Evolutionary conservation across 92 coral and sea anemone species (phyloP).

Genomic region (Epizoanthus scotinus): DNA sequence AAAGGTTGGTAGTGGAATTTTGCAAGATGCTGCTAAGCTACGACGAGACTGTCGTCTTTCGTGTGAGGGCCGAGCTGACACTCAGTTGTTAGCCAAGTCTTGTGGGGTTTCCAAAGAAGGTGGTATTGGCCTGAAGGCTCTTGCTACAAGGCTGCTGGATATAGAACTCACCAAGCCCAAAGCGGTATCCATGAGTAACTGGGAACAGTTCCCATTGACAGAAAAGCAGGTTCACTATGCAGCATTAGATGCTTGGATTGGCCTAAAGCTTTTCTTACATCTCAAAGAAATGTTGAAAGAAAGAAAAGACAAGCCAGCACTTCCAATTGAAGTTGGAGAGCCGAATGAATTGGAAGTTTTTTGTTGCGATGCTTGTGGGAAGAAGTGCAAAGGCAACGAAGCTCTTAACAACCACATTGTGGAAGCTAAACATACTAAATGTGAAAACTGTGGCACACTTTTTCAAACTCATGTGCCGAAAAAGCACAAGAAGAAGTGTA

Average conservation of each 20-base stretch:
- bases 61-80: conserved; percentile 71
- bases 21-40: conserved; percentile 64
- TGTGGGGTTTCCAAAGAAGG: conserved; percentile 31
- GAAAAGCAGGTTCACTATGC: conserved; percentile 70
- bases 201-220: conserved; percentile 70
- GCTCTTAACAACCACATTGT: conserved; percentile 60
- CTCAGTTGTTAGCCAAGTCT: conserved; percentile 57
- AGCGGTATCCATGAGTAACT: conserved; percentile 57
- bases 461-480: conserved; percentile 57
- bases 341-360: neutral
- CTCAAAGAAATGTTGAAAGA: conserved; percentile 32
- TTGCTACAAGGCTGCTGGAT: conserved; percentile 54
- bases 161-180: conserved; percentile 70
- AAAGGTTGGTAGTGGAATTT: conserved; percentile 85
- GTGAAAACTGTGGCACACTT: conserved; percentile 66
- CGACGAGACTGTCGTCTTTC: conserved; percentile 56
- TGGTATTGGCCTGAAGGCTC: conserved; percentile 59
- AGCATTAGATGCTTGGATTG: conserved; percentile 85
- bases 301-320: conserved; percentile 19
- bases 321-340: conserved; percentile 20
- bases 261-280: conserved; percentile 62
- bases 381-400: conserved; percentile 47
- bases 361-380: conserved; percentile 50
- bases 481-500: conserved; percentile 58
- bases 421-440: conserved; percentile 55